A percentile compares a stretch with the other conserved stretches of the same genome.
Evolutionary conservation across 2,797 vertebrate genomes (phyloP).

Genomic region (Podarcis lilfordi): DNA sequence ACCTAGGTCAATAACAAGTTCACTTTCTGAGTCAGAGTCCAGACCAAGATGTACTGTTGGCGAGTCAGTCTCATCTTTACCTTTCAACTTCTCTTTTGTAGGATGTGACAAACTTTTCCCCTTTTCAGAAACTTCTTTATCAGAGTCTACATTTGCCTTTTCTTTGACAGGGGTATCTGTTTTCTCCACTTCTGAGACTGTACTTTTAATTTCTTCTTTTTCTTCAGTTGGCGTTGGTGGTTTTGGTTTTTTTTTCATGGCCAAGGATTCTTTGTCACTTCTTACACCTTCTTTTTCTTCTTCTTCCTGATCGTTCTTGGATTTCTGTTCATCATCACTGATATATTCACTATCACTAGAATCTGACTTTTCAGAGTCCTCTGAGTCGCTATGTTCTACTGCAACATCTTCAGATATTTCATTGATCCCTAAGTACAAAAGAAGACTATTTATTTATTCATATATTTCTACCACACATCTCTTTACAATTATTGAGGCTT

Average conservation of each 20-base stretch:
- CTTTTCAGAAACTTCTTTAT: slow-evolving; percentile 88
- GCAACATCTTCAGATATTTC: slow-evolving; percentile 94
- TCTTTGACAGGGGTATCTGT: slow-evolving; percentile 82
- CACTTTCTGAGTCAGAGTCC: slow-evolving; percentile 96
- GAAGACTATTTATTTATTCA: background rate
- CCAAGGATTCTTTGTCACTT: slow-evolving; percentile 82
- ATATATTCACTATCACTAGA: slow-evolving; percentile 93
- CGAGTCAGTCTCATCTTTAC: slow-evolving; percentile 86
- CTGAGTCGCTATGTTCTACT: slow-evolving; percentile 94
- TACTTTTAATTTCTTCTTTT: slow-evolving; percentile 82
- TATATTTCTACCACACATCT: background rate
- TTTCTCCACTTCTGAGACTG: slow-evolving; percentile 69
- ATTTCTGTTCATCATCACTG: slow-evolving; percentile 92
- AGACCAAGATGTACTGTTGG: slow-evolving; percentile 84
- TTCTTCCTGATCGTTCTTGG: slow-evolving; percentile 85
- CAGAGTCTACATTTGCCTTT: slow-evolving; percentile 79
- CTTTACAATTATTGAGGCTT: background rate
- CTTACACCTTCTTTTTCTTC: slow-evolving; percentile 84
- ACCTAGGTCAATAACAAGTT: slow-evolving; percentile 96
- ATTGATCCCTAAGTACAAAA: slow-evolving; percentile 88
- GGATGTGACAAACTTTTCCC: slow-evolving; percentile 81
- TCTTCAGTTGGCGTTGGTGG: slow-evolving; percentile 78
- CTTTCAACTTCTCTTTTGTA: slow-evolving; percentile 85
- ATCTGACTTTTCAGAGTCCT: slow-evolving; percentile 96
- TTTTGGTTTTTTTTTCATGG: slow-evolving; percentile 86